Percentiles rank a stretch among this genome's conserved stretches.
phyloP scores from a whole-genome alignment of 2,113 vertebrate species.

The Acanthochromis polyacanthus region DNA sequence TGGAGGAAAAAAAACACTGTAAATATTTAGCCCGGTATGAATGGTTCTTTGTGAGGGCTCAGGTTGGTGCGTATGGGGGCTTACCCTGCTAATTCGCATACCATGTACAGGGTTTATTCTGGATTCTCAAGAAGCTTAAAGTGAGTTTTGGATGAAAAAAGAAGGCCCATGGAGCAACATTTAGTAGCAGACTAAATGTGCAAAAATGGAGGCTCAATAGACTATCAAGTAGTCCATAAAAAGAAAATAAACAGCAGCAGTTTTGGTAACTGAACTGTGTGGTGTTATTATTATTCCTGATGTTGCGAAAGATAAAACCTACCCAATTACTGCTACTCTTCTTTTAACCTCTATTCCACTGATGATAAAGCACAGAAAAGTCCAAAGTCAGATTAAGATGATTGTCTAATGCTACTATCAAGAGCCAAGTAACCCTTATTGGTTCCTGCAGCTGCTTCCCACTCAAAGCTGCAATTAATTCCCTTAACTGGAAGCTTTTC shows the following conservation, averaged over 20 bases:
- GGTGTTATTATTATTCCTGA: background rate
- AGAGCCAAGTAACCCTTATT: background rate
- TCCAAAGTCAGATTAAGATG: background rate
- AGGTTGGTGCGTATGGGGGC: constrained; percentile 29
- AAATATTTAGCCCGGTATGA: constrained; percentile 57
- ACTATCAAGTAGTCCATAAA: background rate
- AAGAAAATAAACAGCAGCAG: background rate
- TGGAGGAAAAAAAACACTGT: constrained; percentile 10
- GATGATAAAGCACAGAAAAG: constrained; percentile 11
- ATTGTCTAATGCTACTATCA: background rate
- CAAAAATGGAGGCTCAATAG: background rate
- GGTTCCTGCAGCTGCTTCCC: constrained; percentile 53
- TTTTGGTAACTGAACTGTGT: background rate
- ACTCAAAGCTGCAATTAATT: constrained; percentile 5
- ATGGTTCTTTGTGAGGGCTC: constrained; percentile 66
- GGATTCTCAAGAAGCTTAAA: constrained; percentile 47
- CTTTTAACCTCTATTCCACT: background rate
- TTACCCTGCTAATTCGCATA: constrained; percentile 60
- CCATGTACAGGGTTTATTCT: constrained; percentile 52
- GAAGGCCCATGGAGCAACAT: background rate
- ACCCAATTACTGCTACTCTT: background rate
- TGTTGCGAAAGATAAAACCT: background rate
- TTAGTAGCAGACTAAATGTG: background rate
- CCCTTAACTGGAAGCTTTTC: background rate
- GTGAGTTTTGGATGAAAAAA: constrained; percentile 7